Conservation (phyloP, 2,113 vertebrate genomes). For the Myocastor coypus region DNA sequence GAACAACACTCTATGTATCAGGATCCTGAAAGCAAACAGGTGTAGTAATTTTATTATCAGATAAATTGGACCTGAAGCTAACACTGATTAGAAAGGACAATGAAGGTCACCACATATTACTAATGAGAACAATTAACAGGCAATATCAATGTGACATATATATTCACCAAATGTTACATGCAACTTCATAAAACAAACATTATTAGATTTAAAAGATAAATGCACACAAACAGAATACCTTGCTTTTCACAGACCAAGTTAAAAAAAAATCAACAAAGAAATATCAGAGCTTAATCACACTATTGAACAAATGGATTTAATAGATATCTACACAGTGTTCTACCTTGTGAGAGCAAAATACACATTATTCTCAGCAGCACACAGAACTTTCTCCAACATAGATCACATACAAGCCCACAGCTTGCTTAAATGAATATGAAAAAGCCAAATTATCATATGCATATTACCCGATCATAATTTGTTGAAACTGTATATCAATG, state of each 20-base stretch:
- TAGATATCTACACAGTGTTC: neutral
- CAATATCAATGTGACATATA: neutral
- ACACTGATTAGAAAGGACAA: neutral
- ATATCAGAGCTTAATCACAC: neutral
- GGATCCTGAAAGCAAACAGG: neutral
- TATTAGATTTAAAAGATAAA: neutral
- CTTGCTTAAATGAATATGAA: neutral
- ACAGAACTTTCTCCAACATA: neutral
- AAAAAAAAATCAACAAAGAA: neutral
- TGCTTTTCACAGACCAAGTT: neutral
- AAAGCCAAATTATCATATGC: neutral
- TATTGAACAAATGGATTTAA: neutral
- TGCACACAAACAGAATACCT: neutral
- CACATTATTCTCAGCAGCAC: neutral
- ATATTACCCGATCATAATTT: neutral
- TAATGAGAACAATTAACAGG: neutral
- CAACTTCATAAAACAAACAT: neutral
- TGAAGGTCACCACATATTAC: neutral
- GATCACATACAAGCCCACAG: neutral
- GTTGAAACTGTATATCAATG: neutral
- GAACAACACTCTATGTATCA: neutral
- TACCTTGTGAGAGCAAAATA: neutral
- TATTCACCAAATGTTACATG: neutral
- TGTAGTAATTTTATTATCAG: neutral
- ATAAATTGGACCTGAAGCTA: neutral